phyloP scores from a whole-genome alignment of 2,888 invertebrate species.

The Drosophila anomalata region DNA sequence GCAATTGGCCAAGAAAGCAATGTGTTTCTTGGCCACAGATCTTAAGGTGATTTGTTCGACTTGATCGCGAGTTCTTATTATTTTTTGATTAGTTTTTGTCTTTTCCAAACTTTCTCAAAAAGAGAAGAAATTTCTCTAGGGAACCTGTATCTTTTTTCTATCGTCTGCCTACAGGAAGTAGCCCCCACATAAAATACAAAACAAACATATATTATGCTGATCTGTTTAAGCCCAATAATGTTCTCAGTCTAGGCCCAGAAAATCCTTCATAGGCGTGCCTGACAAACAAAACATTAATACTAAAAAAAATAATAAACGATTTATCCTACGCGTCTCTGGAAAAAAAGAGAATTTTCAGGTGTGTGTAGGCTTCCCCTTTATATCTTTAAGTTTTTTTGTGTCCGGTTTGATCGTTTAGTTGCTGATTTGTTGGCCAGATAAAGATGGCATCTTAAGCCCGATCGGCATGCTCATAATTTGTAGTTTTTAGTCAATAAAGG shows the following conservation, averaged over 20 bases:
- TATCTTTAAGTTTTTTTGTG: constrained; percentile 15
- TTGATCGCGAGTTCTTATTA: neutral
- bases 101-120: neutral
- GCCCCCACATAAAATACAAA: constrained; percentile 4
- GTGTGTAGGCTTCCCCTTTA: constrained; percentile 30
- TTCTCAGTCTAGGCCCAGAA: constrained; percentile 16
- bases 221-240: constrained; percentile 34
- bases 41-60: neutral
- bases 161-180: constrained; percentile 32
- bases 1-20: constrained; percentile 1
- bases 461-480: constrained; percentile 73
- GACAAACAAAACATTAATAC: constrained; percentile 24
- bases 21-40: neutral
- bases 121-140: neutral
- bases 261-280: constrained; percentile 30
- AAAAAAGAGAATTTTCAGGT: neutral
- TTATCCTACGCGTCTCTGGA: constrained; percentile 25
- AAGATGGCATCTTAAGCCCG: constrained; percentile 52
- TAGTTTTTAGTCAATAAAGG: constrained; percentile 43
- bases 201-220: constrained; percentile 32
- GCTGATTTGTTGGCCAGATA: constrained; percentile 35
- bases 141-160: neutral
- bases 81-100: neutral
- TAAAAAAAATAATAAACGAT: constrained; percentile 14
- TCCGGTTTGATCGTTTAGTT: constrained; percentile 36